Conservation (phyloP, 2,113 vertebrate species). For the Tachysurus fulvidraco region DNA sequence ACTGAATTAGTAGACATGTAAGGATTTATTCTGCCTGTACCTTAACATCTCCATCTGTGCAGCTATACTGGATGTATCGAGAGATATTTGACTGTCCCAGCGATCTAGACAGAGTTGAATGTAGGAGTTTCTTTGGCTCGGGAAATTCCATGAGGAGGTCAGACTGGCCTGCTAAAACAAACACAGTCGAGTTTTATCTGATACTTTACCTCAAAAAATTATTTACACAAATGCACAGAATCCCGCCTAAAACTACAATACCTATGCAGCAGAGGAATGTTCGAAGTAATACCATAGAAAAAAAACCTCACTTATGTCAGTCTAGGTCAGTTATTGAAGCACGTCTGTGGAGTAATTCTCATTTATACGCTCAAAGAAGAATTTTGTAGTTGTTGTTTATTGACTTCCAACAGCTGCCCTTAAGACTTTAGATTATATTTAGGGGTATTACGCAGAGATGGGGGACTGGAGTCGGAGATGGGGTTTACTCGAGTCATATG, state of each 20-base stretch:
- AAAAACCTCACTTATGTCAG: no score
- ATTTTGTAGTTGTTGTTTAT: no score
- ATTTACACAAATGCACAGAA: not conserved
- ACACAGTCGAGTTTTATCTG: conserved; percentile 5
- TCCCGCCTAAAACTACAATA: no score
- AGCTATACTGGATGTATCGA: conserved; percentile 84
- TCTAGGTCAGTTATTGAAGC: no score
- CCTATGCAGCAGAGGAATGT: not conserved
- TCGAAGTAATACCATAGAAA: no score
- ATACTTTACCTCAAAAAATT: not conserved
- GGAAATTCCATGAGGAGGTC: conserved; percentile 87
- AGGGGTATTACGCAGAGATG: no score
- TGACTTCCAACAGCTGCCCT: not conserved
- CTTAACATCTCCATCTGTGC: conserved; percentile 82
- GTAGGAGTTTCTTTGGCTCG: conserved; percentile 85
- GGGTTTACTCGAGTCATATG: no score
- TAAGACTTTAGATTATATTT: not conserved
- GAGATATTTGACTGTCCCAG: conserved; percentile 81
- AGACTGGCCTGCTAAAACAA: conserved; percentile 58
- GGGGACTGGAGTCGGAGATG: no score
- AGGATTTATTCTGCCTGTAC: conserved; percentile 58
- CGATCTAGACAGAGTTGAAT: conserved; percentile 80
- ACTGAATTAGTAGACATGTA: not conserved
- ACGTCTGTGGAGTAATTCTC: no score
- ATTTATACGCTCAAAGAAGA: no score